Evolutionary conservation across 2,113 vertebrate species (phyloP).

Genomic region (Turdus rufiventris): DNA sequence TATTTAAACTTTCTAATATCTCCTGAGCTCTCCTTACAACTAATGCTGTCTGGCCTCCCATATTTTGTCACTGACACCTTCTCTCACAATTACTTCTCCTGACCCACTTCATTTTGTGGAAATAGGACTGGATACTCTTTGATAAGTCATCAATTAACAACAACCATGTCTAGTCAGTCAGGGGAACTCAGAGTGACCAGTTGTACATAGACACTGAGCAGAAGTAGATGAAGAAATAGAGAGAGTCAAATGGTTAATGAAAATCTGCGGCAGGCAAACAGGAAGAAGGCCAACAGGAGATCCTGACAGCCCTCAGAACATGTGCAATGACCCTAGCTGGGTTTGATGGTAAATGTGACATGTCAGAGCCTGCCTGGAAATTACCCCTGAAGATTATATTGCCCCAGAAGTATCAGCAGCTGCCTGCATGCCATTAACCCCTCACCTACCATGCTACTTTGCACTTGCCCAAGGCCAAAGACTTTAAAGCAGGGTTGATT

Average conservation of each 20-base stretch:
- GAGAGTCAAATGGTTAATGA: neutral
- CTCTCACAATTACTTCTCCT: neutral
- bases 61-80: neutral
- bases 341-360: constrained; percentile 55
- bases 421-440: constrained; percentile 62
- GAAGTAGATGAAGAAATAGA: neutral
- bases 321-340: neutral
- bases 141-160: constrained; percentile 38
- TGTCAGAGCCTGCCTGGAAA: constrained; percentile 48
- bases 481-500: constrained; percentile 35
- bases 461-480: constrained; percentile 23
- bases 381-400: constrained; percentile 47
- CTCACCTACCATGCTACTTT: constrained; percentile 36
- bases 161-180: constrained; percentile 32
- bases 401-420: constrained; percentile 62
- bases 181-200: neutral
- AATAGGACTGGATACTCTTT: constrained; percentile 11
- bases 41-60: neutral
- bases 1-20: neutral
- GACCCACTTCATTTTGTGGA: neutral
- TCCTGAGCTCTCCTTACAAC: neutral
- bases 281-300: neutral
- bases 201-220: neutral
- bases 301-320: constrained; percentile 11
- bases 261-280: neutral